These are phyloP conservation scores for Hypselothyrea guttata DNA, from an alignment of 2,888 invertebrate genomes.

Conservation along the genomic window DNA sequence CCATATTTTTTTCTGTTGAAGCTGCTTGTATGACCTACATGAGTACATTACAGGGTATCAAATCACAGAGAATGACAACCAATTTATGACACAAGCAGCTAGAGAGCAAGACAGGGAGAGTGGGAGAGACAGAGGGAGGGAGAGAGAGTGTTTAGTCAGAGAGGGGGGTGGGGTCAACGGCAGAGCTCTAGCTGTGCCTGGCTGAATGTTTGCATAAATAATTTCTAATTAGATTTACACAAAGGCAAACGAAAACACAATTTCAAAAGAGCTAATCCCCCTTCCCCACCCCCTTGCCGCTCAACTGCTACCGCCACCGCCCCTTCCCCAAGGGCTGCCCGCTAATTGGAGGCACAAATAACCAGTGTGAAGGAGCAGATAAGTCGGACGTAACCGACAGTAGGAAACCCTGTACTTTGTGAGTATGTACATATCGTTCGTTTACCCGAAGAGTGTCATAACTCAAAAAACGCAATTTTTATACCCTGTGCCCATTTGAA, in stretches of 20 bases:
- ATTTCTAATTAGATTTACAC: constrained; percentile 73
- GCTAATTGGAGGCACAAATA: constrained; percentile 43
- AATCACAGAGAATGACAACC: constrained; percentile 47
- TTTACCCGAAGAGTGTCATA: too few relatives aligned
- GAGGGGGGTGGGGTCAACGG: too few relatives aligned
- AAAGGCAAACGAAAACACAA: constrained; percentile 52
- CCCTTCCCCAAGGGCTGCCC: constrained; percentile 8
- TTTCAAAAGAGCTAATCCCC: constrained; percentile 34
- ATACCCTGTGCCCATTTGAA: too few relatives aligned
- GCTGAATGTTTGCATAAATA: constrained; percentile 67
- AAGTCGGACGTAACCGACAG: too few relatives aligned
- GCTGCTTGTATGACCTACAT: too few relatives aligned
- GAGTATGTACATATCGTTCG: too few relatives aligned
- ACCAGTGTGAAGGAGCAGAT: background rate
- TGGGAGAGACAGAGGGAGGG: constrained; percentile 2
- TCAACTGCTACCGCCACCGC: too few relatives aligned
- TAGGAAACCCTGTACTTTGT: too few relatives aligned
- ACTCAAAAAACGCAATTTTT: too few relatives aligned
- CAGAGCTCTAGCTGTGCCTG: constrained; percentile 7
- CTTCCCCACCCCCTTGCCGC: background rate
- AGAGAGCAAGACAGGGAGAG: background rate
- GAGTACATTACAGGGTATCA: constrained; percentile 9
- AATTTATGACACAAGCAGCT: constrained; percentile 34
- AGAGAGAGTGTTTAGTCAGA: constrained; percentile 13
- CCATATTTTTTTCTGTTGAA: too few relatives aligned